Evolutionary conservation across 2,888 invertebrate genomes (phyloP), one percentile per base, ranked within the genome.

Genomic region (Eupithecia abbreviata): DNA sequence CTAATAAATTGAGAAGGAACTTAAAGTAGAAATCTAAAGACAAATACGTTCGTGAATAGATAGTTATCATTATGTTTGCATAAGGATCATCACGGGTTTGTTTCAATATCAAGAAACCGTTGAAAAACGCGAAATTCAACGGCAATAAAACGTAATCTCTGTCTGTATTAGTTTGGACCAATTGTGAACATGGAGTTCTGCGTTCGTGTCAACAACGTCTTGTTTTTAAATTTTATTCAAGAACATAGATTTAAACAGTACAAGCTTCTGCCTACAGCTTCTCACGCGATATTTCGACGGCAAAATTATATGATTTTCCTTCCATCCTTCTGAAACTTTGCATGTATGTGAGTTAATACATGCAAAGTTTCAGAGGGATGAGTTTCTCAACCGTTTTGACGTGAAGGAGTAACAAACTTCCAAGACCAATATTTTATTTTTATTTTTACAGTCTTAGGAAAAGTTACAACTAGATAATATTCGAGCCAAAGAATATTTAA

Each of bases 121-220:
- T 45, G 13, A 73, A 49, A 65, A 72, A 72, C 12, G 43, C 15
- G 41, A 18, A 65, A 66, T n/a, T 49, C 49, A 66, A 65, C 42
- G 49, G 47, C 41, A 41, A 73, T 65, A 65, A 69, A 69, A 69
- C 45, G n/a, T 73, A 73, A 68, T 65, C 69, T 47, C 69, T 49
- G 69, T 66, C 42, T 62, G 62, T 62, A 62, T 66, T 42, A 42
- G 66, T 15, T 42, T 6, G 42, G 15, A 42, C 42, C 66, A 66
- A 66, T 41, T 66, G 13, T 66, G 13, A 66, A 18, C 4, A 30
- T n/a, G 10, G 18, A 62, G 62, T 62, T 58, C 7, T 58, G 18
- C 10, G 3, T 18, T 62, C 12, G 4, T 30, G 12, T 12, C 30
- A 30, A 30, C 18, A 3, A 10, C 1, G 30, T 30, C 12, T 12